phyloP scores from a whole-genome alignment of 2,797 vertebrate species.

The Pseudopleuronectes americanus region DNA sequence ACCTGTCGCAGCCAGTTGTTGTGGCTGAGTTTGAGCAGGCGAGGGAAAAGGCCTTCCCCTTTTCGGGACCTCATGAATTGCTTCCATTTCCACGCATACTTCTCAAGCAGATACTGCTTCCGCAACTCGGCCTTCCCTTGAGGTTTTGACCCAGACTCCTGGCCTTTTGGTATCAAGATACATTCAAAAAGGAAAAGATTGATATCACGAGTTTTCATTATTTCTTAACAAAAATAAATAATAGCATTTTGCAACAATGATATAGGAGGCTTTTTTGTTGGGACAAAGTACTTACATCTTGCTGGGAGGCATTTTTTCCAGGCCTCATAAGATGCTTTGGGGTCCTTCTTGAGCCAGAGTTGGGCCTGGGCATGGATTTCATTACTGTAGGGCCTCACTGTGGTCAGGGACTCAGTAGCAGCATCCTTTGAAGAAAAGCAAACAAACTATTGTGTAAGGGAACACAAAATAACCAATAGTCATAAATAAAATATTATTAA shows the following conservation, averaged over 20 bases:
- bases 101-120: conserved; percentile 93
- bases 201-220: background rate
- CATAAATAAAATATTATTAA: background rate
- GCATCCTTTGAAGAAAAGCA: conserved; percentile 85
- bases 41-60: conserved; percentile 87
- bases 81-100: conserved; percentile 98
- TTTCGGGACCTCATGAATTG: conserved; percentile 92
- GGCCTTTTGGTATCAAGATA: conserved; percentile 66
- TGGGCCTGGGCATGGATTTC: conserved; percentile 99
- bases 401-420: conserved; percentile 94
- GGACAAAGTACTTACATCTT: conserved; percentile 84
- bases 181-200: background rate
- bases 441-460: conserved; percentile 1
- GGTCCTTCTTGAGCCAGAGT: conserved; percentile 98
- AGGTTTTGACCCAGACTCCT: conserved; percentile 88
- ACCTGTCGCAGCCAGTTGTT: conserved; percentile 99
- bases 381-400: conserved; percentile 97
- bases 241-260: background rate
- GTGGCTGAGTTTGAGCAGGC: conserved; percentile 95
- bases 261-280: background rate
- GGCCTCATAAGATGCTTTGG: conserved; percentile 95
- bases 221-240: background rate
- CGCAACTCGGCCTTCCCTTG: conserved; percentile 90
- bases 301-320: conserved; percentile 99
- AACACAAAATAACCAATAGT: background rate